phyloP scores from a whole-genome alignment of 2,888 invertebrate species.

The Achlya flavicornis region DNA sequence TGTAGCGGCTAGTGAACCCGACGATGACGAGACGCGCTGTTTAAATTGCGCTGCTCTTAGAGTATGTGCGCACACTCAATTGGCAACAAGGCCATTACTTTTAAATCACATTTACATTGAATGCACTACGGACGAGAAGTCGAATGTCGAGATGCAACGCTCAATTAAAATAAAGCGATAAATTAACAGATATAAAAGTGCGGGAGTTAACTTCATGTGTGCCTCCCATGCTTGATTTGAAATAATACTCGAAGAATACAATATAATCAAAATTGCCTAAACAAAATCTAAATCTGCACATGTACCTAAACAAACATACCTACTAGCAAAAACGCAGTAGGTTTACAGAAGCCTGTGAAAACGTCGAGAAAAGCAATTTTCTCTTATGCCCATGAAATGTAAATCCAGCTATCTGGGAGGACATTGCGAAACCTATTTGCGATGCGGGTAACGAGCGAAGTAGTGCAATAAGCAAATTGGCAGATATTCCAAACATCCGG shows the following conservation, averaged over 20 bases:
- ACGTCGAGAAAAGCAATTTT: not conserved
- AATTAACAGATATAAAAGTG: slow-evolving; percentile 60
- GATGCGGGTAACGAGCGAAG: not conserved
- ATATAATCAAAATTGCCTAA: too few relatives aligned
- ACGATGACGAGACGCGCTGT: slow-evolving; percentile 15
- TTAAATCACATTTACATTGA: slow-evolving; percentile 77
- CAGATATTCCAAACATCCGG: slow-evolving; percentile 13
- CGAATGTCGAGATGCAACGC: slow-evolving; percentile 53
- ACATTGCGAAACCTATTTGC: not conserved
- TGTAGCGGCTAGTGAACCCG: slow-evolving; percentile 33
- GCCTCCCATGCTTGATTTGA: not conserved
- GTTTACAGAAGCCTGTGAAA: not conserved
- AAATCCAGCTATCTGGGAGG: not conserved
- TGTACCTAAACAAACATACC: not conserved
- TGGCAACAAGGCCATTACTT: slow-evolving; percentile 69
- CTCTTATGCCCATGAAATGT: not conserved
- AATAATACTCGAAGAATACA: not conserved
- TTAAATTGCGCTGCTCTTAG: slow-evolving; percentile 21
- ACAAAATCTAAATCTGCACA: too few relatives aligned
- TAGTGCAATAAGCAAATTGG: slow-evolving; percentile 17
- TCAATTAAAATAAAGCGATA: slow-evolving; percentile 78
- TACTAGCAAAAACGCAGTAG: not conserved
- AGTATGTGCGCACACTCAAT: slow-evolving; percentile 43
- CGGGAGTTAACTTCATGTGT: not conserved
- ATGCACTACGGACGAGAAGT: slow-evolving; percentile 57